phyloP scores from a whole-genome alignment of 2,888 invertebrate species.

The Galerucella pusilla region DNA sequence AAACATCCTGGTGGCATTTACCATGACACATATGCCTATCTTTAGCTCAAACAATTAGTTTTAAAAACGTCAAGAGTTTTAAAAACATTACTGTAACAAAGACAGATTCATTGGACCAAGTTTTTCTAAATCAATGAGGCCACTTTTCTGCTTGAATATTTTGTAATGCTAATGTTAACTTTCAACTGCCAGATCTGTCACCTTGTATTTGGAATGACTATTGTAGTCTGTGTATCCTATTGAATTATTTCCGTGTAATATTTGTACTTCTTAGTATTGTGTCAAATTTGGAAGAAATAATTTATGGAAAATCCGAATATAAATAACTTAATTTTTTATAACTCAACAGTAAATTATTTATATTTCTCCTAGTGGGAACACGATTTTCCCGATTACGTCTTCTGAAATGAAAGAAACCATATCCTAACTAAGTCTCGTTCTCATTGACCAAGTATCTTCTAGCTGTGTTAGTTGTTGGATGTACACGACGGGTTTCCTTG shows the following conservation, averaged over 20 bases:
- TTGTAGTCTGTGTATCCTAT: neutral
- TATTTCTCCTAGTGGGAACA: no score
- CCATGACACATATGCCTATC: slow-evolving; percentile 40
- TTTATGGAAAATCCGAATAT: neutral
- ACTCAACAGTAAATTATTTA: no score
- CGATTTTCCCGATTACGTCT: no score
- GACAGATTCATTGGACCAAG: slow-evolving; percentile 37
- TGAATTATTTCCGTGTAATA: neutral
- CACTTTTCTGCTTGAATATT: neutral
- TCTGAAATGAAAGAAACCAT: no score
- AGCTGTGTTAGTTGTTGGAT: no score
- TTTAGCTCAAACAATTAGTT: slow-evolving; percentile 45
- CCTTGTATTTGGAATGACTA: neutral
- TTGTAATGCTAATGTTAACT: neutral
- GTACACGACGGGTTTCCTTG: no score
- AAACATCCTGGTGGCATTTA: slow-evolving; percentile 11
- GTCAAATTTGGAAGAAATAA: neutral
- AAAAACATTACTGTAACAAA: slow-evolving; percentile 49
- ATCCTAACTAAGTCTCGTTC: no score
- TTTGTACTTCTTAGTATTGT: neutral
- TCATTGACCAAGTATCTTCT: no score
- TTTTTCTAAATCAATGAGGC: slow-evolving; percentile 15
- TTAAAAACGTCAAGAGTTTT: slow-evolving; percentile 47
- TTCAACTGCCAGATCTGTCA: neutral
- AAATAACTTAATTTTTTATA: neutral